phyloP scores from a whole-genome alignment of 2,113 vertebrate species.

The Alces alces region DNA sequence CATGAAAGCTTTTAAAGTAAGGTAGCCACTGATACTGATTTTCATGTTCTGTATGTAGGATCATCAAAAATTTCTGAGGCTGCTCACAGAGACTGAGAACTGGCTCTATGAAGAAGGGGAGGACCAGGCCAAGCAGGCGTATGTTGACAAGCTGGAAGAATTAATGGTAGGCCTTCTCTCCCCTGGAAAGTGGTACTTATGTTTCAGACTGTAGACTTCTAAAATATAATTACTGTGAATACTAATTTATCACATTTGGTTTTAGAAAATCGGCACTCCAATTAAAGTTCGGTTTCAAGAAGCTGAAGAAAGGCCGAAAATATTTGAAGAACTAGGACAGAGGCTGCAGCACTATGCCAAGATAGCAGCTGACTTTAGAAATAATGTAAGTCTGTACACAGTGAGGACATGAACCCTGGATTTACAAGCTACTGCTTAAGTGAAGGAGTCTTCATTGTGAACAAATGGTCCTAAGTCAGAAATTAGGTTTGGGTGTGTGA shows the following conservation, averaged over 20 bases:
- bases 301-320: constrained; percentile 80
- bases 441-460: background rate
- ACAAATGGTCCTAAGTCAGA: background rate
- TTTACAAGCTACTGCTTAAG: background rate
- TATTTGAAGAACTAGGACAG: constrained; percentile 80
- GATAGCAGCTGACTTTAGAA: constrained; percentile 82
- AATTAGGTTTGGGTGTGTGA: background rate
- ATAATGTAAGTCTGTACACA: constrained; percentile 63
- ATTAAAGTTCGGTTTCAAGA: constrained; percentile 83
- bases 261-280: constrained; percentile 84
- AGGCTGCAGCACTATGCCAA: constrained; percentile 82
- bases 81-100: constrained; percentile 82
- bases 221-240: background rate
- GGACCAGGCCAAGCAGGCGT: constrained; percentile 85
- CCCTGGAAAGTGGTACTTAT: background rate
- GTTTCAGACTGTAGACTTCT: background rate
- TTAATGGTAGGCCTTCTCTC: constrained; percentile 78
- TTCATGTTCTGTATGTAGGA: constrained; percentile 67
- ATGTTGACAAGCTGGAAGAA: constrained; percentile 83
- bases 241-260: constrained; percentile 34
- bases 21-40: background rate
- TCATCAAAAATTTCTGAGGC: constrained; percentile 77
- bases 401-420: background rate
- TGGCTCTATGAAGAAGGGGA: constrained; percentile 88
- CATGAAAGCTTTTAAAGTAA: background rate